Base-by-base conservation (phyloP, 2,797 vertebrate species). In the Galagoides demidoff region DNA sequence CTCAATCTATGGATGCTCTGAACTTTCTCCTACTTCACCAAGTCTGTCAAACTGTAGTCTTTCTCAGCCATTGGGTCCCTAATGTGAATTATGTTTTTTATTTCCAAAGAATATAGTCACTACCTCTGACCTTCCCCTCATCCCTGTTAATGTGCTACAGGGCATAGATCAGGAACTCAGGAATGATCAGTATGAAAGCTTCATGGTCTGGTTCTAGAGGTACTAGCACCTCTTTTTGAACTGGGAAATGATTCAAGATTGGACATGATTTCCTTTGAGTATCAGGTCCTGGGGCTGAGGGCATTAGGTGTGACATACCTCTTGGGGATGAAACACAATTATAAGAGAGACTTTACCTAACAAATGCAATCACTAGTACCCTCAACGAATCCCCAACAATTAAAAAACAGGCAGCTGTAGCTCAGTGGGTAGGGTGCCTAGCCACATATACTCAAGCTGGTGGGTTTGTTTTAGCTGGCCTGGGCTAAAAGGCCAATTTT, bases 31-130 rank as follows among this genome's bases (percentile, higher is more conserved):
- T 45, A 49, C 37, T 85, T 49, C 43, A 92, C 59, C 89, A 81
- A 86, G 86, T 93, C 94, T 95, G n/a, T 94, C 82, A 39, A 87
- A 17, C 43, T 68, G 19, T 88, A 86, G 89, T 95, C 66, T 71
- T 73, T 90, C 79, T 74, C 49, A 64, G 76, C 92, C n/a, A 70
- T 87, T 92, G 78, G 94, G 68, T 86, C 57, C 85, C 95, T 97
- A 89, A 78, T 84, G 66, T 96, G 86, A 94, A 90, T 89, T 92
- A 43, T 95, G 71, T 73, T 59, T 96, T 97, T 85, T 93, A 92
- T 27, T 92, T 92, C 77, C 64, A 45, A 10, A 61, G 92, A 94
- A 96, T 37, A 94, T 12, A 93, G 68, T 95, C 93, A 96, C 93
- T 96, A 90, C 52, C 20, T 88, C 52, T 92, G 55, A 25, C 76